These are phyloP conservation scores for Bos indicus DNA, from an alignment of 2,113 vertebrate genomes.

Conservation along the genomic window DNA sequence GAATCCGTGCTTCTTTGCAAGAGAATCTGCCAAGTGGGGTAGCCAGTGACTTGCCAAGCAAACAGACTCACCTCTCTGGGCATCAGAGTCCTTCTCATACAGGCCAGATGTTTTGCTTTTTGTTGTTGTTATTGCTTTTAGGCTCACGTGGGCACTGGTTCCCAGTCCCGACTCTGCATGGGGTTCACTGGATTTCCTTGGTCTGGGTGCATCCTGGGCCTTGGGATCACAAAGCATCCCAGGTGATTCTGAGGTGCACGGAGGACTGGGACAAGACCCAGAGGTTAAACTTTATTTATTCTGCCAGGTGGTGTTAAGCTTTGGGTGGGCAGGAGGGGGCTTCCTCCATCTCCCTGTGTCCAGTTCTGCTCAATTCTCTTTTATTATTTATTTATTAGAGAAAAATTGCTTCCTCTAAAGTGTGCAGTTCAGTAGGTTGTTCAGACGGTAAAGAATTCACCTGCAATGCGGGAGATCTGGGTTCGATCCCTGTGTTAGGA, in stretches of 20 bases:
- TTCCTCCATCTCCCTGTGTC: too few relatives aligned
- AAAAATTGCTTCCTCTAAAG: not conserved
- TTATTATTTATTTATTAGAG: not conserved
- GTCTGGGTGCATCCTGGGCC: not conserved
- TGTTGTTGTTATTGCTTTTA: not conserved
- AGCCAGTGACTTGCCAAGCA: not conserved
- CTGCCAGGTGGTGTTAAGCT: not conserved
- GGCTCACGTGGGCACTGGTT: not conserved
- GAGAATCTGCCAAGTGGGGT: not conserved
- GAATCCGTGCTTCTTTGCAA: not conserved
- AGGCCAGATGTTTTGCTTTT: not conserved
- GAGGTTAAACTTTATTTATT: not conserved
- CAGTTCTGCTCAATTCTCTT: not conserved
- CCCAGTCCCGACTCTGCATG: not conserved
- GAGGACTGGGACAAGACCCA: not conserved
- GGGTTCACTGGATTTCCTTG: not conserved
- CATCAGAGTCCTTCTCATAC: not conserved
- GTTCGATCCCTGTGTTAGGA: not conserved
- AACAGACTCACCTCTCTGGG: not conserved
- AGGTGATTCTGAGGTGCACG: not conserved
- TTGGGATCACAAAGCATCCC: not conserved
- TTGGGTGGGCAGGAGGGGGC: not conserved
- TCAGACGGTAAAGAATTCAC: fast-evolving
- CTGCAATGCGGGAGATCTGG: not conserved
- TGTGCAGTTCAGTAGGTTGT: not conserved